A percentile compares a stretch with the other conserved stretches of the same genome.
phyloP scores from a whole-genome alignment of 2,113 vertebrate species.

The Arvicanthis niloticus region DNA sequence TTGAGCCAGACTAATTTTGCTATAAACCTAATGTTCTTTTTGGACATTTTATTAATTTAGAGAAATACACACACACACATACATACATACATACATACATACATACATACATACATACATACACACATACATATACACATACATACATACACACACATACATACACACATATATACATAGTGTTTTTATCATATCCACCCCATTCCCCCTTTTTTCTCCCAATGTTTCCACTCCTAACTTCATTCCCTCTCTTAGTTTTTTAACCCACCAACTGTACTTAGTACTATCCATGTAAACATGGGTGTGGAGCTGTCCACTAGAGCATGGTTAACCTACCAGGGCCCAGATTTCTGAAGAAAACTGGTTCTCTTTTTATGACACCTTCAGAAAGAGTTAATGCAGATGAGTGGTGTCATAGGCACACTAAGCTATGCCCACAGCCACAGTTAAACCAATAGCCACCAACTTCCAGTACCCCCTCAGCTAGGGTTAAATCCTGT shows the following conservation, averaged over 20 bases:
- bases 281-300: neutral
- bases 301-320: neutral
- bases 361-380: neutral
- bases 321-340: neutral
- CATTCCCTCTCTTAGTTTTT: neutral
- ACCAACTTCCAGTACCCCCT: neutral
- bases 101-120: neutral
- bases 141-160: neutral
- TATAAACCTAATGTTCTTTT: neutral
- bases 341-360: neutral
- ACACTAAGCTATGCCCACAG: neutral
- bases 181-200: neutral
- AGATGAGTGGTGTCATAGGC: neutral
- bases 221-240: too few species aligned
- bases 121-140: neutral
- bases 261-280: neutral
- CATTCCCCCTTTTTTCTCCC: neutral
- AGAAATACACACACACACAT: neutral
- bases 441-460: neutral
- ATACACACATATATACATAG: neutral
- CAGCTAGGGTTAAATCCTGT: neutral
- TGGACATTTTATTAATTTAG: neutral
- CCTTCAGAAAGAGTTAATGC: neutral
- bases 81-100: neutral
- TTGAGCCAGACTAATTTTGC: neutral